phyloP scores from a whole-genome alignment of 53 echinoderm and acorn worm genomes.

The Antedon mediterranea region DNA sequence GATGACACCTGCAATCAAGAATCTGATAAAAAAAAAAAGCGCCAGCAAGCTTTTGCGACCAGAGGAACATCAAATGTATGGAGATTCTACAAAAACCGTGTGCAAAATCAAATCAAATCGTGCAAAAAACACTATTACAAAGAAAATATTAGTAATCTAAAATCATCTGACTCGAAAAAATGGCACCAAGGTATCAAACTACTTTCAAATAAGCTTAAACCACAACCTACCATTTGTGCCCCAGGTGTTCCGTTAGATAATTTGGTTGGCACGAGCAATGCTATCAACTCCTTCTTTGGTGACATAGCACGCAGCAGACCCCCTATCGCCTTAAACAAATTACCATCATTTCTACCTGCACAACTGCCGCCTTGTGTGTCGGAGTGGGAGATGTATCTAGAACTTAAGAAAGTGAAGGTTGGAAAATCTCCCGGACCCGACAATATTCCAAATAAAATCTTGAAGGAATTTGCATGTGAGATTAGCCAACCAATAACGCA shows the following conservation, averaged over 20 bases:
- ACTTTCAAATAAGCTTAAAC: conserved; percentile 6
- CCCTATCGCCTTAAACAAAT: conserved; percentile 3
- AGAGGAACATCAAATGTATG: conserved; percentile 5
- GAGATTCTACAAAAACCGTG: not conserved
- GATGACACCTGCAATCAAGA: conserved; percentile 15
- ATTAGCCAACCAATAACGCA: conserved; percentile 13
- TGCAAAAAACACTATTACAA: conserved; percentile 14
- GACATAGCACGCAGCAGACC: conserved; percentile 7
- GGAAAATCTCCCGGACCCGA: conserved; percentile 14
- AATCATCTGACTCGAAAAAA: conserved; percentile 13
- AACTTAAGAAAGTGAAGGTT: conserved; percentile 1
- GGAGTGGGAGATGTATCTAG: conserved; percentile 20
- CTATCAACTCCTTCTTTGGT: conserved; percentile 4
- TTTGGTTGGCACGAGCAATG: not conserved
- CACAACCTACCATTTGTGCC: conserved; percentile 1
- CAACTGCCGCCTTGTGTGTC: not conserved
- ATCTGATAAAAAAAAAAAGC: conserved; percentile 2
- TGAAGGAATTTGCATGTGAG: conserved; percentile 27
- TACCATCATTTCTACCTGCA: conserved; percentile 18
- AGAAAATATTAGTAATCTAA: conserved; percentile 12
- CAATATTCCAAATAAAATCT: conserved; percentile 7
- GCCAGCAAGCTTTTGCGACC: conserved; percentile 13
- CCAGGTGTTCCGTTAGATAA: not conserved
- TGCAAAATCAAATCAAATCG: not conserved
- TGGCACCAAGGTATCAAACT: conserved; percentile 16